These are phyloP conservation scores for Papilio xuthus DNA, from an alignment of 1,140 invertebrate species.

Conservation along the genomic window DNA sequence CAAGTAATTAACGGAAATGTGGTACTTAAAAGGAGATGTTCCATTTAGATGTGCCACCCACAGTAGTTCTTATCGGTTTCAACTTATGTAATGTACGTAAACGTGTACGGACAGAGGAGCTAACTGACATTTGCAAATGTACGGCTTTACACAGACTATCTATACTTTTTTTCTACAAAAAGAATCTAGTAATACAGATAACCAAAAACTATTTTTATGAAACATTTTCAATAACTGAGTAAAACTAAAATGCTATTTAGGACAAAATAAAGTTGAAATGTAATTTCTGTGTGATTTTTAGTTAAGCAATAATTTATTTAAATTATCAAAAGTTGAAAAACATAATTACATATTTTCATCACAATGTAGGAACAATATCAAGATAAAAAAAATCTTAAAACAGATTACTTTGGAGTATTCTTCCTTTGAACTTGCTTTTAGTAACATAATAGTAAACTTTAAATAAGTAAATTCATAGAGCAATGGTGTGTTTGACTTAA, in stretches of 20 bases:
- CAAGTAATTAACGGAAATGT: slow-evolving; percentile 36
- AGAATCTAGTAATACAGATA: neutral
- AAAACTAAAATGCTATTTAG: too few species aligned
- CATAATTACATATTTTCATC: too few species aligned
- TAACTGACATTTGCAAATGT: slow-evolving; percentile 19
- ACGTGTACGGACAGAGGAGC: slow-evolving; percentile 7
- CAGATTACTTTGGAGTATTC: too few species aligned
- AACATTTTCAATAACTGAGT: too few species aligned
- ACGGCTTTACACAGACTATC: neutral
- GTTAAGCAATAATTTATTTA: too few species aligned
- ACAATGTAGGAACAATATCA: too few species aligned
- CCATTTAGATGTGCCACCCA: slow-evolving; percentile 33
- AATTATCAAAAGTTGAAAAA: too few species aligned
- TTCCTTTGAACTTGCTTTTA: too few species aligned
- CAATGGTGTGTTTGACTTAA: slow-evolving; percentile 56
- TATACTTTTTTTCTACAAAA: neutral
- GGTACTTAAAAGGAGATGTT: slow-evolving; percentile 33
- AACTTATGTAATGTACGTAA: slow-evolving; percentile 23
- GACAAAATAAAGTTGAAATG: too few species aligned
- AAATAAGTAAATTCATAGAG: slow-evolving; percentile 41
- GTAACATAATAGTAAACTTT: neutral
- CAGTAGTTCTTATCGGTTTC: slow-evolving; percentile 25
- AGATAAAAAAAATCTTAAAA: too few species aligned
- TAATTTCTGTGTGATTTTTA: too few species aligned
- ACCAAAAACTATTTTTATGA: neutral